phyloP scores from a whole-genome alignment of 2,797 vertebrate species.

The Tiaroga cobitis region DNA sequence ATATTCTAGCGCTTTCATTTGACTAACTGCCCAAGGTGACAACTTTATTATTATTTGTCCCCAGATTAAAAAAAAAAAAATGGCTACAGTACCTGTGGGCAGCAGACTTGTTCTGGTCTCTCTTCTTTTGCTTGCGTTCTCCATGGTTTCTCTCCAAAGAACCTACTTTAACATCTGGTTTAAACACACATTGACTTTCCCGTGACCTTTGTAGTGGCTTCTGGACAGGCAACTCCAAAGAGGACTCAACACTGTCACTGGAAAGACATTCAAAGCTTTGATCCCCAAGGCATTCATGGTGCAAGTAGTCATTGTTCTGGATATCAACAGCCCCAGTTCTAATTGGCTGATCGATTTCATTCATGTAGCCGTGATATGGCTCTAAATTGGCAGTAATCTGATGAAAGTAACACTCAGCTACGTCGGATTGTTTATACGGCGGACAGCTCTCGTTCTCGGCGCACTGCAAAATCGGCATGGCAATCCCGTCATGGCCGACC shows the following conservation, averaged over 20 bases:
- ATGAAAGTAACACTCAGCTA: conserved; percentile 77
- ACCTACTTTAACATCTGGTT: conserved; percentile 68
- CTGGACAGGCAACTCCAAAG: conserved; percentile 59
- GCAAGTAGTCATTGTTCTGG: conserved; percentile 81
- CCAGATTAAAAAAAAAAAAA: background rate
- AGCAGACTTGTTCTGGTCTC: conserved; percentile 94
- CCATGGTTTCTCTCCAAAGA: conserved; percentile 71
- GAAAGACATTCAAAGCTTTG: conserved; percentile 84
- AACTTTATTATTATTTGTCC: background rate
- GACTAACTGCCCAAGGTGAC: background rate
- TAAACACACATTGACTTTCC: conserved; percentile 76
- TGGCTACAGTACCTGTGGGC: conserved; percentile 81
- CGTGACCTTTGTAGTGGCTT: conserved; percentile 74
- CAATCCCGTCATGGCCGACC: conserved; percentile 75
- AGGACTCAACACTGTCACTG: conserved; percentile 74
- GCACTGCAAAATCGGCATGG: conserved; percentile 76
- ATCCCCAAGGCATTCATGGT: conserved; percentile 85
- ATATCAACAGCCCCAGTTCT: conserved; percentile 77
- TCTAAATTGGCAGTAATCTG: conserved; percentile 77
- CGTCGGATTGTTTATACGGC: conserved; percentile 76
- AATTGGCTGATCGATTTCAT: conserved; percentile 76
- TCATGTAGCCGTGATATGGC: conserved; percentile 83
- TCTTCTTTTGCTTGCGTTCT: conserved; percentile 92
- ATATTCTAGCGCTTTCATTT: background rate
- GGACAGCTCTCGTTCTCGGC: conserved; percentile 75